These are phyloP conservation scores for Drosophila mayri DNA, from an alignment of 1,140 invertebrate species.

Conservation along the genomic window DNA sequence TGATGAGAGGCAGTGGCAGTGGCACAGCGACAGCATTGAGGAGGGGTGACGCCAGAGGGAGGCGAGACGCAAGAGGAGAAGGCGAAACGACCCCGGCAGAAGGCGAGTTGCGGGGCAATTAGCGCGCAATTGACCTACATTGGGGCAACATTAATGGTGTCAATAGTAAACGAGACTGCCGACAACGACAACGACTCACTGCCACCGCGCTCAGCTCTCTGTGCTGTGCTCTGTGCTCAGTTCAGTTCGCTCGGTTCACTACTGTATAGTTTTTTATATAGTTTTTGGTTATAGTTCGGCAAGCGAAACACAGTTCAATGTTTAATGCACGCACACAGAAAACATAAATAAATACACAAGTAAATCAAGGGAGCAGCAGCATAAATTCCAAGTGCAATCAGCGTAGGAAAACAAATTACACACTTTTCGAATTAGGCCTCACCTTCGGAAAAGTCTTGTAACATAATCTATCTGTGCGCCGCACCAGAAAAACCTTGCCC, in stretches of 20 bases:
- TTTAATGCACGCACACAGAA: slow-evolving; percentile 30
- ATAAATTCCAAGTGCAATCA: slow-evolving; percentile 49
- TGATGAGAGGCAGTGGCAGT: slow-evolving; percentile 42
- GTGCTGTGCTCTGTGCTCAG: slow-evolving; percentile 15
- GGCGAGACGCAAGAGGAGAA: slow-evolving; percentile 6
- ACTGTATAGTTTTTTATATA: slow-evolving; percentile 21
- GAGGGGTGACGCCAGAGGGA: slow-evolving; percentile 12
- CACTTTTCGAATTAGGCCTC: slow-evolving; percentile 45
- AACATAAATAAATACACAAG: slow-evolving; percentile 18
- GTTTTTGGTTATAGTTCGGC: slow-evolving; percentile 33
- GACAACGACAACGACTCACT: slow-evolving; percentile 43
- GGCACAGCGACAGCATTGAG: slow-evolving; percentile 62
- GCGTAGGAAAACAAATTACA: slow-evolving; percentile 50
- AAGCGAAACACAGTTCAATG: slow-evolving; percentile 30
- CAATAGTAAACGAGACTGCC: slow-evolving; percentile 83
- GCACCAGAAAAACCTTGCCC: slow-evolving; percentile 35
- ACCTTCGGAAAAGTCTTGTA: slow-evolving; percentile 52
- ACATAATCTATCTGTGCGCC: slow-evolving; percentile 37
- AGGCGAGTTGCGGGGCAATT: slow-evolving; percentile 80
- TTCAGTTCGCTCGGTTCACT: slow-evolving; percentile 22
- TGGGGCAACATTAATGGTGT: slow-evolving; percentile 83
- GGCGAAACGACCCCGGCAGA: slow-evolving; percentile 35
- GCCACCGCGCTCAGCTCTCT: slow-evolving; percentile 13
- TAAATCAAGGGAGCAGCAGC: slow-evolving; percentile 40
- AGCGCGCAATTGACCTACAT: slow-evolving; percentile 83